A percentile compares a stretch with the other conserved stretches of the same genome.
Evolutionary conservation across 2,797 vertebrate species (phyloP).

Genomic region (Peromyscus nudipes): DNA sequence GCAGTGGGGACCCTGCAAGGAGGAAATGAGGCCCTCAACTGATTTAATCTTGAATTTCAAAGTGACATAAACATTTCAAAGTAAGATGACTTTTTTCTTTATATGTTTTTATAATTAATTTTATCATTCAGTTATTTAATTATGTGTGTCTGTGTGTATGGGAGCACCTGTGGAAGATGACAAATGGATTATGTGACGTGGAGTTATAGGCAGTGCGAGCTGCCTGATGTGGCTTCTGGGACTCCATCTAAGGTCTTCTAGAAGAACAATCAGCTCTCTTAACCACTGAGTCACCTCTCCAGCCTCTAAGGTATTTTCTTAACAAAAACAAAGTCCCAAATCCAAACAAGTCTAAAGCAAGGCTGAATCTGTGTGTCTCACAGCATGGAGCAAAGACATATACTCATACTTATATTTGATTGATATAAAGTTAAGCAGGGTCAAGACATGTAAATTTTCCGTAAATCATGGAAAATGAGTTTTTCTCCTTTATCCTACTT

Average conservation of each 20-base stretch:
- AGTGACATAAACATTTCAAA: not conserved
- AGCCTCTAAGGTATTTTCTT: not conserved
- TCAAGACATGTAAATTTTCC: not conserved
- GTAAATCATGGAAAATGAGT: not conserved
- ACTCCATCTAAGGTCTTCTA: not conserved
- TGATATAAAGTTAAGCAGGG: not conserved
- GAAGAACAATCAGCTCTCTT: not conserved
- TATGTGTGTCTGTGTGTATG: not conserved
- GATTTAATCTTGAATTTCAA: slow-evolving; percentile 37
- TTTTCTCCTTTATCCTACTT: slow-evolving; percentile 4
- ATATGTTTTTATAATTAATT: not conserved
- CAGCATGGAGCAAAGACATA: not conserved
- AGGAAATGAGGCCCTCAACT: too few relatives aligned
- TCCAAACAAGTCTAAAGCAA: not conserved
- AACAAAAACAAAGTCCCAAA: slow-evolving; percentile 17
- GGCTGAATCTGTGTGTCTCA: not conserved
- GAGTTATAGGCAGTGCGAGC: not conserved
- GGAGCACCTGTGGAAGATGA: not conserved
- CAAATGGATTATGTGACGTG: not conserved
- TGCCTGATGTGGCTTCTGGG: not conserved
- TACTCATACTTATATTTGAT: not conserved
- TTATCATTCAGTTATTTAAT: not conserved
- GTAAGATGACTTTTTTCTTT: not conserved
- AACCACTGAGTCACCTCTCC: not conserved
- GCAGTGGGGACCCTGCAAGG: too few relatives aligned